These are phyloP conservation scores for Pangasianodon gigas DNA, from an alignment of 2,113 vertebrate genomes.

Conservation along the genomic window DNA sequence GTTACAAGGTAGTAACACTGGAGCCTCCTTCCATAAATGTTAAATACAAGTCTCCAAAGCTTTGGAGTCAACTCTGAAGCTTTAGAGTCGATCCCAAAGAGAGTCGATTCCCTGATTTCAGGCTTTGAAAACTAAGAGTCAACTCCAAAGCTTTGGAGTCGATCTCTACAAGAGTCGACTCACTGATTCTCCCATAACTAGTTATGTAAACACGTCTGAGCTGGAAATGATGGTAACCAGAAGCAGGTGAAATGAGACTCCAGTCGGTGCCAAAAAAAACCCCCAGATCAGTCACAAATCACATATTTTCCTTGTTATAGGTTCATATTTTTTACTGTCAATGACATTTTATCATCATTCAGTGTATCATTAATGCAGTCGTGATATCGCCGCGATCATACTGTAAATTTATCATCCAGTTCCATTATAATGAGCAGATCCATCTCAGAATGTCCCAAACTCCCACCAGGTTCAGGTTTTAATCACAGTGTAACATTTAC, in stretches of 20 bases:
- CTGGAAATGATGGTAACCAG: background rate
- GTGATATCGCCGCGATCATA: background rate
- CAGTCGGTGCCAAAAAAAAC: background rate
- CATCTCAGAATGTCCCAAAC: conserved; percentile 3
- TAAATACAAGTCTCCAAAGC: background rate
- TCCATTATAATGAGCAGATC: conserved; percentile 9
- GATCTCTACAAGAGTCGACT: background rate
- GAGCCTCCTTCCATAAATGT: background rate
- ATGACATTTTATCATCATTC: background rate
- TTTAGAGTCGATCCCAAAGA: background rate
- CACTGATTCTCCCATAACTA: background rate
- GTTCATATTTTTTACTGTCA: background rate
- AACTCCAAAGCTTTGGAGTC: background rate
- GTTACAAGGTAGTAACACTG: background rate
- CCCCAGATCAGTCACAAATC: background rate
- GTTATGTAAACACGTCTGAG: background rate
- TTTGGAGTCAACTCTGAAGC: background rate
- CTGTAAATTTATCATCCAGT: background rate
- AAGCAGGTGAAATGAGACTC: background rate
- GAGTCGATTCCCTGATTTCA: background rate
- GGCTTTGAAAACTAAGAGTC: background rate
- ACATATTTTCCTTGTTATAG: background rate
- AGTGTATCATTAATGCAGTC: background rate
- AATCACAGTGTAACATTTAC: conserved; percentile 41
- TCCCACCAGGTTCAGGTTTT: conserved; percentile 17